A percentile compares a stretch with the other conserved stretches of the same genome.
These are phyloP conservation scores for Sinodicranocentrus sp. DNA, from an alignment of 2,888 invertebrate genomes.

Conservation along the genomic window DNA sequence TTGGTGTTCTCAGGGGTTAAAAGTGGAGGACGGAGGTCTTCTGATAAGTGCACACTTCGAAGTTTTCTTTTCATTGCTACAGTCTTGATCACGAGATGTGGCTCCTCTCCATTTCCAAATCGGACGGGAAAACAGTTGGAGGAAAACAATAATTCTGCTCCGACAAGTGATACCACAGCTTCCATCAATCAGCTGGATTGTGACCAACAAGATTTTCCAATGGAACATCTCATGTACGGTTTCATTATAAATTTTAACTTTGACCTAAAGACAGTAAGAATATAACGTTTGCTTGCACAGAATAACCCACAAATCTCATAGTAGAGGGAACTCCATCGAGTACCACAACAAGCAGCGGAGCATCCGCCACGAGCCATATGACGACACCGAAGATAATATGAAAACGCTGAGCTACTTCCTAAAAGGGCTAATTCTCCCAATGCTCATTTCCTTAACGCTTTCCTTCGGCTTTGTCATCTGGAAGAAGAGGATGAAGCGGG, in stretches of 20 bases:
- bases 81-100: constrained; percentile 43
- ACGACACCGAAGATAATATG: neutral
- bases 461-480: constrained; percentile 66
- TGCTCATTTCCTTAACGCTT: constrained; percentile 60
- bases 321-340: neutral
- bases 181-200: neutral
- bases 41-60: constrained; percentile 37
- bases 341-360: neutral
- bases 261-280: too few species aligned
- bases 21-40: constrained; percentile 21
- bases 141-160: neutral
- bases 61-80: constrained; percentile 46
- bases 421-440: constrained; percentile 66
- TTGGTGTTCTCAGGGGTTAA: constrained; percentile 41
- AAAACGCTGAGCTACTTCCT: constrained; percentile 62
- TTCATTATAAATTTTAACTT: neutral
- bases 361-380: neutral
- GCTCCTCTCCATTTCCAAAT: constrained; percentile 38
- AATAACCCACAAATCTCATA: neutral
- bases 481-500: constrained; percentile 57
- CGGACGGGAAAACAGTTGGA: neutral
- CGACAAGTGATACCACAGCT: neutral
- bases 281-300: neutral
- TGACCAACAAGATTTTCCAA: constrained; percentile 18
- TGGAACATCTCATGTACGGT: constrained; percentile 3